Percentiles rank a stretch among this genome's conserved stretches.
These are phyloP conservation scores for Apis laboriosa DNA, from an alignment of 1,140 invertebrate genomes.

Conservation along the genomic window DNA sequence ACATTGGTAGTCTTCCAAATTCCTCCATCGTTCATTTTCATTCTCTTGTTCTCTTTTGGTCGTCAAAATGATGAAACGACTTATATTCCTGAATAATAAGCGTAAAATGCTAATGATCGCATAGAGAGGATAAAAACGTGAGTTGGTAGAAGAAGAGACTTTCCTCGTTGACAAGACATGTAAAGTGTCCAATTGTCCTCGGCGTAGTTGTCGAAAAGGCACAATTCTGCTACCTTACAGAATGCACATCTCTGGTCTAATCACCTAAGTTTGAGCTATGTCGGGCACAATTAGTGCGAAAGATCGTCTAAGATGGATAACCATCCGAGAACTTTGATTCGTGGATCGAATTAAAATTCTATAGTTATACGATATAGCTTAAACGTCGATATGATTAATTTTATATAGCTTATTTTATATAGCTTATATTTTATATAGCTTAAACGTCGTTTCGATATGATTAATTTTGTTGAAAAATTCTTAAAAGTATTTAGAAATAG, in stretches of 20 bases:
- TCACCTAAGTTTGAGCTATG: constrained; percentile 21
- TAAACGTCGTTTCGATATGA: too few species aligned
- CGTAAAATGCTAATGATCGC: not conserved
- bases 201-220: not conserved
- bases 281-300: constrained; percentile 18
- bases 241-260: constrained; percentile 5
- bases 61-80: not conserved
- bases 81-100: not conserved
- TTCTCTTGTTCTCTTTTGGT: too few species aligned
- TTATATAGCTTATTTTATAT: too few species aligned
- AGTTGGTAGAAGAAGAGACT: not conserved
- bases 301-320: constrained; percentile 19
- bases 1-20: too few species aligned
- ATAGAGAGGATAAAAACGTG: not conserved
- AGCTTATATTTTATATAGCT: too few species aligned
- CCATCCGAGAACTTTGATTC: constrained; percentile 12
- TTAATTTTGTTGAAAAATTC: too few species aligned
- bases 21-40: too few species aligned
- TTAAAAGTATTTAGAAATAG: too few species aligned
- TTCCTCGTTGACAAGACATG: not conserved
- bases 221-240: not conserved
- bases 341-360: not conserved
- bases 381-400: too few species aligned
- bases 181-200: too few species aligned
- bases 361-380: not conserved